A percentile compares a stretch with the other conserved stretches of the same genome.
Conservation (phyloP, 1,140 invertebrate species). For the Planococcus citri region DNA sequence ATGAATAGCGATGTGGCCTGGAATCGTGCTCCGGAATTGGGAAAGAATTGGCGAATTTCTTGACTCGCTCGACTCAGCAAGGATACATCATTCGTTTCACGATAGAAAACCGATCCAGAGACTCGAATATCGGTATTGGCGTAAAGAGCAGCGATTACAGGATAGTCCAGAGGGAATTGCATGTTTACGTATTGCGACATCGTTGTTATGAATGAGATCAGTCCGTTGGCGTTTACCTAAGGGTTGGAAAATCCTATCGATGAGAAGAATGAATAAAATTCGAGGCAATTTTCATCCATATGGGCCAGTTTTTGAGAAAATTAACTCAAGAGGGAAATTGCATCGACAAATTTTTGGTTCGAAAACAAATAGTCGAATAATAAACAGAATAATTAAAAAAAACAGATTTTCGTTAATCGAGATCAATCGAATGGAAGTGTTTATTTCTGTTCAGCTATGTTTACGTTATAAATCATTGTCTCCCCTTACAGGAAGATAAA, state of each 20-base stretch:
- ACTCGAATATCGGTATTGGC: slow-evolving; percentile 74
- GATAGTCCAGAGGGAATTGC: slow-evolving; percentile 79
- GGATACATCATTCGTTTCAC: slow-evolving; percentile 52
- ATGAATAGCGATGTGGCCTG: slow-evolving; percentile 51
- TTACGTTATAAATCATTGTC: no score
- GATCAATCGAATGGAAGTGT: no score
- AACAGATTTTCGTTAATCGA: no score
- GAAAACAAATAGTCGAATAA: no score
- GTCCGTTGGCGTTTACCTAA: slow-evolving; percentile 82
- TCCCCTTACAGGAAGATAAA: no score
- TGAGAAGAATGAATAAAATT: no score
- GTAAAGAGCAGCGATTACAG: slow-evolving; percentile 80
- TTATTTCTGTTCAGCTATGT: no score
- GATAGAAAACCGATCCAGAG: slow-evolving; percentile 61
- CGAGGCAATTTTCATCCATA: no score
- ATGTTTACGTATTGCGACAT: slow-evolving; percentile 73
- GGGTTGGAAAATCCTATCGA: background rate
- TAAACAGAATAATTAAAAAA: no score
- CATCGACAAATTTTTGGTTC: no score
- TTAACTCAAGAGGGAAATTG: no score
- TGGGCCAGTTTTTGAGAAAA: no score
- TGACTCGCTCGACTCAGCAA: slow-evolving; percentile 50
- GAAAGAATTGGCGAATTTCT: slow-evolving; percentile 56
- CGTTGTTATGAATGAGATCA: slow-evolving; percentile 77
- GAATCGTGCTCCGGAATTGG: slow-evolving; percentile 48